These are phyloP conservation scores for Penaeus monodon DNA, from an alignment of 2,888 invertebrate species.

Conservation along the genomic window DNA sequence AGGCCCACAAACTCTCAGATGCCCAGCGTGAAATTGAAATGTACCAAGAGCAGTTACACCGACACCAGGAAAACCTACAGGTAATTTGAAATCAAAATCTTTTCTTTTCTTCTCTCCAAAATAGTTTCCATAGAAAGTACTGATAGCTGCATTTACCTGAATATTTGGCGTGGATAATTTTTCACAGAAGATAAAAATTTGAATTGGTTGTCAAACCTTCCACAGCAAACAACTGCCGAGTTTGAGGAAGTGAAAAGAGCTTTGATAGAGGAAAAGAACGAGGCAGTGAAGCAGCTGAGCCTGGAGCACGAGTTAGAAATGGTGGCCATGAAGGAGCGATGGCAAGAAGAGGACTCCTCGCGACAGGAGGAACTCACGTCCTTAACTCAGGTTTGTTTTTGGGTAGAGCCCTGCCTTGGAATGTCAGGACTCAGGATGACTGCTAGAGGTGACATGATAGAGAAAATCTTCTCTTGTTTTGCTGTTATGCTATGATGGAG, in stretches of 20 bases:
- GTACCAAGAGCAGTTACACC: conserved; percentile 49
- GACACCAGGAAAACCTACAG: conserved; percentile 43
- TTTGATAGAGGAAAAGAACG: conserved; percentile 67
- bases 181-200: no score
- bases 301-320: conserved; percentile 68
- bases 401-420: neutral
- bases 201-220: neutral
- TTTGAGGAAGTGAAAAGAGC: conserved; percentile 43
- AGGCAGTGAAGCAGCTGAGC: conserved; percentile 66
- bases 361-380: conserved; percentile 71
- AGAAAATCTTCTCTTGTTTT: no score
- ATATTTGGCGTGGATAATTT: no score
- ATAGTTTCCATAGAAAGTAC: no score
- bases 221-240: conserved; percentile 51
- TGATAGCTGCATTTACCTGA: no score
- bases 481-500: no score
- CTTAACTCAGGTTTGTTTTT: conserved; percentile 19
- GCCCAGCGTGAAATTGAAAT: conserved; percentile 53
- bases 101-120: no score
- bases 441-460: no score
- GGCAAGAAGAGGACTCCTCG: conserved; percentile 58
- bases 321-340: conserved; percentile 69
- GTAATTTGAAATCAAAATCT: neutral
- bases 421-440: neutral
- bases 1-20: conserved; percentile 37